Evolutionary conservation across 2,797 vertebrate genomes (phyloP), one percentile per base, ranked within the genome.

Genomic region (Mormyrops attenuatus): DNA sequence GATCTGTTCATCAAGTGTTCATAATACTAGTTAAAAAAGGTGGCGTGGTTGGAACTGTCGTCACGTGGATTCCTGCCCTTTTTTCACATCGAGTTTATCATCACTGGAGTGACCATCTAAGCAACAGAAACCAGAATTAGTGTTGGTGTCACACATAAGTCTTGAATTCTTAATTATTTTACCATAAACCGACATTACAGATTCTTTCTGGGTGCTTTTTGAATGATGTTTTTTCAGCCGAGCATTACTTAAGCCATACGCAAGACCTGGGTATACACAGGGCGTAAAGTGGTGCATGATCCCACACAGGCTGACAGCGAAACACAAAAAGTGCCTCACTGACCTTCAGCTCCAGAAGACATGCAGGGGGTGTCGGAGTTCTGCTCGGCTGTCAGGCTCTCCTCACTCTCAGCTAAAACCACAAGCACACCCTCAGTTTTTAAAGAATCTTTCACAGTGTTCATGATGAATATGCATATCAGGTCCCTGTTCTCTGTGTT

Each of bases 331-430:
- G 15, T 15, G 17, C 7, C 52, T 30, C 82, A 92, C 92, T 91
- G 13, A 93, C 93, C 93, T 91, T 93, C 92, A 87, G 92, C 55
- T 91, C 91, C 93, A 20, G 92, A 93, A 20, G 93, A 92, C 49
- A 93, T 55, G 26, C 88, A 90, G 80, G 91, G 88, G 49, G 90
- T 44, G 5, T 93, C 91, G 1, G 91, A 91, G 73, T 92, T 91
- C 22, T 55, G 49, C 38, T 91, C 90, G 41, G 92, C 88, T 53
- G 91, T 91, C 63, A 91, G 88, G 49, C 90, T 92, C 44, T 93
- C 90, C 49, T 92, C 91, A 44, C 91, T 91, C 86, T 91, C 90
- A 85, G 80, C 93, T 92, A 77, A 88, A 91, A 91, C 47, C 89
- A 89, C 26, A 90, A 60, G 88, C 30, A 73, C 82, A 87, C 63